These are phyloP conservation scores for Thinocorus orbignyianus DNA, from an alignment of 2,113 vertebrate genomes.

Conservation along the genomic window DNA sequence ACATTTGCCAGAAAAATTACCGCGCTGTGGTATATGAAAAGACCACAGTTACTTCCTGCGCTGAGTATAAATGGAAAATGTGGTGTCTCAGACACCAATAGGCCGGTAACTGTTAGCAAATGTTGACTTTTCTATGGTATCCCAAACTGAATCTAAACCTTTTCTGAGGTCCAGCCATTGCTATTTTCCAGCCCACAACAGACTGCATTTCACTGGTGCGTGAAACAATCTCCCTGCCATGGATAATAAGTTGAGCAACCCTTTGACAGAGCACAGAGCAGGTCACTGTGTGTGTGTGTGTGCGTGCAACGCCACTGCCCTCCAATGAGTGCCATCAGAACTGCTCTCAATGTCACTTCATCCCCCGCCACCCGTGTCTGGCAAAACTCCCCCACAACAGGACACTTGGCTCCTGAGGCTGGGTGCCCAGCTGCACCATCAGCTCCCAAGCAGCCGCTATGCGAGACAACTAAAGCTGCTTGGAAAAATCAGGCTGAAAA, in stretches of 20 bases:
- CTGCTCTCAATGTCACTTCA: background rate
- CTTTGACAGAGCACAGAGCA: background rate
- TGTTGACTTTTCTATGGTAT: slow-evolving; percentile 33
- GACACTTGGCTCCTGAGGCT: fast-evolving
- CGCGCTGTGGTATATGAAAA: background rate
- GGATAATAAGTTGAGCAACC: background rate
- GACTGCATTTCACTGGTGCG: background rate
- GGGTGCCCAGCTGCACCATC: background rate
- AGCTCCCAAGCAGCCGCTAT: background rate
- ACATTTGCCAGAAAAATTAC: slow-evolving; percentile 20
- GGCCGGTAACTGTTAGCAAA: slow-evolving; percentile 43
- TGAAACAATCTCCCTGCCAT: background rate
- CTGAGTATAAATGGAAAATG: slow-evolving; percentile 52
- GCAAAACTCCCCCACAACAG: background rate
- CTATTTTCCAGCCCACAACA: slow-evolving; percentile 43
- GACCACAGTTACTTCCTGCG: slow-evolving; percentile 48
- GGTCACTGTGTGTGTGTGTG: background rate
- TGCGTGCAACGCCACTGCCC: background rate
- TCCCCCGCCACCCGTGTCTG: fast-evolving
- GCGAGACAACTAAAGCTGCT: background rate
- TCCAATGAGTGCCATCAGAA: background rate
- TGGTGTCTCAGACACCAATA: background rate
- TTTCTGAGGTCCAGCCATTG: slow-evolving; percentile 15
- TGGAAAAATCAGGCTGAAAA: slow-evolving; percentile 37
- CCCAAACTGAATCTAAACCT: background rate